Evolutionary conservation across 2,797 vertebrate species (phyloP).

Genomic region (Lagorchestes hirsutus): DNA sequence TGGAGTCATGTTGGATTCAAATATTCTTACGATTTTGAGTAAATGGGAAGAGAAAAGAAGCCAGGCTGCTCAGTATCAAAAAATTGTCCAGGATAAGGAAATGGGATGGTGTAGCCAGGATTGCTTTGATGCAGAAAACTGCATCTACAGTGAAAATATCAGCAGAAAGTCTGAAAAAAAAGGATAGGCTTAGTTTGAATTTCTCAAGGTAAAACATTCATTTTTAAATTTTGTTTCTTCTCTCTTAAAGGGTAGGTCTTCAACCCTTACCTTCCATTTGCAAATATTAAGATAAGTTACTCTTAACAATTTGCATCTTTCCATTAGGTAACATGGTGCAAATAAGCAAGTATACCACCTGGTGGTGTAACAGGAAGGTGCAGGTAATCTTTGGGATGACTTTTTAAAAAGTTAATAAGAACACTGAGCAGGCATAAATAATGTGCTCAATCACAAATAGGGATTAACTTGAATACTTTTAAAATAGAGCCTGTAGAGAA

Average conservation of each 20-base stretch:
- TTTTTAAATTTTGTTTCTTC: neutral
- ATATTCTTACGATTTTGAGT: neutral
- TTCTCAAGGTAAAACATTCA: neutral
- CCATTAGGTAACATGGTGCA: neutral
- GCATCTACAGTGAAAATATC: neutral
- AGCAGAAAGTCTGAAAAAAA: neutral
- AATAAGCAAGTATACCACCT: neutral
- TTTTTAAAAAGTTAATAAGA: neutral
- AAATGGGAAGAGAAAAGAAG: neutral
- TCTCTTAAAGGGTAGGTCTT: neutral
- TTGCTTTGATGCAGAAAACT: neutral
- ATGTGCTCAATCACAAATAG: neutral
- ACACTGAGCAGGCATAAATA: neutral
- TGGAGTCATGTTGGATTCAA: neutral
- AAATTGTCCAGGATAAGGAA: neutral
- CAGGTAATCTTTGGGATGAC: neutral
- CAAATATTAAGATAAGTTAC: neutral
- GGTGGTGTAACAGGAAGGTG: neutral
- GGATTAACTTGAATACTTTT: neutral
- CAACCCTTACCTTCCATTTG: neutral
- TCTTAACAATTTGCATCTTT: neutral
- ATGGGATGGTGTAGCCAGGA: neutral
- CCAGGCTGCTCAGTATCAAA: neutral
- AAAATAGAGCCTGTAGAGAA: neutral
- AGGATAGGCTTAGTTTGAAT: neutral